These are phyloP conservation scores for Euglossa dilemma DNA, from an alignment of 1,140 invertebrate species.

Conservation along the genomic window DNA sequence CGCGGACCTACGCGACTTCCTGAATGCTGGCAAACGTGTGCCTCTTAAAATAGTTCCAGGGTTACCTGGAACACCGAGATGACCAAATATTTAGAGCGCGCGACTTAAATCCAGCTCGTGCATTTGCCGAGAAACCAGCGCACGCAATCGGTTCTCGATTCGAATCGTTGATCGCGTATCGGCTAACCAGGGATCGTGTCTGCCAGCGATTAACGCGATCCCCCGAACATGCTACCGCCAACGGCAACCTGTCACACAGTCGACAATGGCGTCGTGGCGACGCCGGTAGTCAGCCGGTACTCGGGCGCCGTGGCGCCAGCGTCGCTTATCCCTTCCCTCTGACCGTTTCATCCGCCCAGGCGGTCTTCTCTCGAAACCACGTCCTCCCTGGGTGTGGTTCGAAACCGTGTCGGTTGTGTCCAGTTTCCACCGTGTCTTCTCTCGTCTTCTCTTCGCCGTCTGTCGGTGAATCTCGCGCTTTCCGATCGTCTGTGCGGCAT, in stretches of 20 bases:
- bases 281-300: conserved; percentile 62
- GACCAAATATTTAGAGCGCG: background rate
- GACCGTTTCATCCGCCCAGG: conserved; percentile 53
- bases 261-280: conserved; percentile 63
- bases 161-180: background rate
- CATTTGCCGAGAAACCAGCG: background rate
- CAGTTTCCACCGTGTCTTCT: conserved; percentile 2
- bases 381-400: conserved; percentile 68
- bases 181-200: background rate
- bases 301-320: conserved; percentile 66
- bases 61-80: conserved; percentile 4
- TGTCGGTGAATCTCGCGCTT: background rate
- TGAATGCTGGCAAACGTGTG: background rate
- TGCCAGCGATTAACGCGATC: background rate
- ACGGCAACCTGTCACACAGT: conserved; percentile 67
- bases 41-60: conserved; percentile 8
- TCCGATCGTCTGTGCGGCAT: background rate
- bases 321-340: conserved; percentile 55
- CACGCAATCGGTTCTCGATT: background rate
- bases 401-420: conserved; percentile 45
- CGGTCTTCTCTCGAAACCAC: conserved; percentile 58
- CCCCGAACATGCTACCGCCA: conserved; percentile 7
- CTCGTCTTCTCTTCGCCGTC: background rate
- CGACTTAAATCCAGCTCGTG: background rate
- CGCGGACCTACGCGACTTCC: background rate